These are phyloP conservation scores for Melipona bicolor DNA, from an alignment of 2,888 invertebrate species.

Conservation along the genomic window DNA sequence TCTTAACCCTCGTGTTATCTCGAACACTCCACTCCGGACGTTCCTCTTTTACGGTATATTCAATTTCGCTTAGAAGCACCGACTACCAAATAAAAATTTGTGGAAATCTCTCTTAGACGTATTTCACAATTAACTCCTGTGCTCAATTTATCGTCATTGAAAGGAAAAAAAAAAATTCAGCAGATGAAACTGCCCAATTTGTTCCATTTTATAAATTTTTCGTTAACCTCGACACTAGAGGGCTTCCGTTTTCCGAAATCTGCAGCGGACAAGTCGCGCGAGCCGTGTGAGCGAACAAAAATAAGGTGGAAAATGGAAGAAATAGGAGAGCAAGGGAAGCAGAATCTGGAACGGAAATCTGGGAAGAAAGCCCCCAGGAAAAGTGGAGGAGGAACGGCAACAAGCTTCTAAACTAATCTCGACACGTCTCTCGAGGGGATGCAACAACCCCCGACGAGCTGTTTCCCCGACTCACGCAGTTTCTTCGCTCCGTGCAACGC, in stretches of 20 bases:
- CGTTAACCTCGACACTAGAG: too few relatives aligned
- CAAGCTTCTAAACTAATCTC: constrained; percentile 48
- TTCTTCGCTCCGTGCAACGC: constrained; percentile 72
- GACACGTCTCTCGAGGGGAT: constrained; percentile 50
- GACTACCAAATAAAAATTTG: constrained; percentile 17
- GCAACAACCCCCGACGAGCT: constrained; percentile 59
- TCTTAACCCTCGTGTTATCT: constrained; percentile 31
- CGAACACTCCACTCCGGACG: constrained; percentile 18
- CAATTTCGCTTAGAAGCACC: constrained; percentile 26
- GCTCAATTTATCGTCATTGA: background rate
- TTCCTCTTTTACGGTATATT: constrained; percentile 21
- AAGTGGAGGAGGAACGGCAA: background rate
- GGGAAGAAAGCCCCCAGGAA: background rate
- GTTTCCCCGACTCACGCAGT: constrained; percentile 57
- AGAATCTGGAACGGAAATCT: background rate
- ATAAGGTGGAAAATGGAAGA: background rate
- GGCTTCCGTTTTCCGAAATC: too few relatives aligned
- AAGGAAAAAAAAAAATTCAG: background rate
- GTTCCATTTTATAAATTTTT: too few relatives aligned
- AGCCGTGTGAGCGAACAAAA: too few relatives aligned
- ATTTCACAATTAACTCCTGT: background rate
- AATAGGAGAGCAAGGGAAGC: background rate
- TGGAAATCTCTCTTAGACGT: background rate
- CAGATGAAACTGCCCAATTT: too few relatives aligned
- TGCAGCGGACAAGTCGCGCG: too few relatives aligned